These are phyloP conservation scores for Pterocles gutturalis DNA, from an alignment of 2,113 vertebrate species.

Conservation along the genomic window DNA sequence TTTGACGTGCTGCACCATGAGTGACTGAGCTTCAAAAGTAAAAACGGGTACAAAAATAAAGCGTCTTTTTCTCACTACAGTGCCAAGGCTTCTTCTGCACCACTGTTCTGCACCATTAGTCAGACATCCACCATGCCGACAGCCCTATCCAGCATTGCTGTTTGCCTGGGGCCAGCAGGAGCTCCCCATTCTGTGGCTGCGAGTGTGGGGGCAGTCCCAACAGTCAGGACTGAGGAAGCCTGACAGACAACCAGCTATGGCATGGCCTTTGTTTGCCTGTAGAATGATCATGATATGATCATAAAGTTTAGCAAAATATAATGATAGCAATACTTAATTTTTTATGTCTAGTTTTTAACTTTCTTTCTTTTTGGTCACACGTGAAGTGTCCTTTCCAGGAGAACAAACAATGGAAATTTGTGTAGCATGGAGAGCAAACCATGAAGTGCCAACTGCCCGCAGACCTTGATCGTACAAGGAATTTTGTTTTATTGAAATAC, in stretches of 20 bases:
- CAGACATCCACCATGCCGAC: not conserved
- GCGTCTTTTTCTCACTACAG: not conserved
- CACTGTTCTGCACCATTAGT: not conserved
- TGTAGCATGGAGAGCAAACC: not conserved
- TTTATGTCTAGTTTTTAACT: not conserved
- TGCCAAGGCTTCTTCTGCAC: not conserved
- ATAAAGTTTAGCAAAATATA: not conserved
- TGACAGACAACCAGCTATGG: not conserved
- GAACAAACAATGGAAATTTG: not conserved
- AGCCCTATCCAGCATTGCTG: not conserved
- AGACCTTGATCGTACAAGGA: not conserved
- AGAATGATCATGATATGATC: rapidly evolving
- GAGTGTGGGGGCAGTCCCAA: not conserved
- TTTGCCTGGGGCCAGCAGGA: not conserved
- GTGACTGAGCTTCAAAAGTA: not conserved
- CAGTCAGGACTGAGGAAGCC: not conserved
- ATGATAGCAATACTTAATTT: not conserved
- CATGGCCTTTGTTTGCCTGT: not conserved
- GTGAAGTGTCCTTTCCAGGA: not conserved
- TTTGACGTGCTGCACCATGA: not conserved
- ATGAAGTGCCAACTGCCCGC: not conserved
- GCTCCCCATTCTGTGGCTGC: rapidly evolving
- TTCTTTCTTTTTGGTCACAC: not conserved
- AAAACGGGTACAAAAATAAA: not conserved
- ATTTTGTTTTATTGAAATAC: not conserved